Evolutionary conservation across 1,140 invertebrate species (phyloP), one percentile per base, ranked within the genome.

Genomic region (Euura saliciscinereae): DNA sequence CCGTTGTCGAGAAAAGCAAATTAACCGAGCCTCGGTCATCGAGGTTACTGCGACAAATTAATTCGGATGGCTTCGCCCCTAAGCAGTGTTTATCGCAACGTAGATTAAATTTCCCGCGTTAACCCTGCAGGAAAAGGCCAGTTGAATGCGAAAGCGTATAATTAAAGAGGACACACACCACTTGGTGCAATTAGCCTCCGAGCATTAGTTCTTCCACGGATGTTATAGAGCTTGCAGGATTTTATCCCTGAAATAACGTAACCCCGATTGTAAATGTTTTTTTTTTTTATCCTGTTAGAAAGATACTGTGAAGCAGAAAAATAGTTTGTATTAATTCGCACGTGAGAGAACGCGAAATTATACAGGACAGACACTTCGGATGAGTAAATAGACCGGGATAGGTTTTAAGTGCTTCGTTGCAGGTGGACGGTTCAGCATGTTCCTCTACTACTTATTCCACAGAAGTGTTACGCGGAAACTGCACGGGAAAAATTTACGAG

Each of bases 41-140:
- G 59, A 76, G 68, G 72, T 73, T 73, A 76, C 70, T 71, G 71
- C 59, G 51, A 71, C 67, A 71, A 76, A 78, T 78, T 78, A 78
- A 78, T 78, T 78, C 76, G 75, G 71, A 78, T 70, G 69, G 68
- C 65, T 44, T 68, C 65, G 71, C 74, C 69, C 59, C 43, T 73
- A 59, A 59, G 51, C 51, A 59, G 51, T 59, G 51, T 59, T 59
- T 59, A 59, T 59, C 51, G 51, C 51, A n/a, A 59, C 51, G 51
- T 59, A 59, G 3, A 59, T 59, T 59, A 59, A 59, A 59, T 59
- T 59, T 59, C 51, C 51, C 51, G 10, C 51, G 51, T n/a, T 8
- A 59, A n/a, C 5, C 51, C 8, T 59, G 51, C 8, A 8, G 3
- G 51, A n/a, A 8, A n/a, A n/a, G 8, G 51, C 51, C 8, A 59